Percentiles rank a stretch among this genome's conserved stretches.
Conservation (phyloP, 2,888 invertebrate genomes). For the Thymelicus lineola region DNA sequence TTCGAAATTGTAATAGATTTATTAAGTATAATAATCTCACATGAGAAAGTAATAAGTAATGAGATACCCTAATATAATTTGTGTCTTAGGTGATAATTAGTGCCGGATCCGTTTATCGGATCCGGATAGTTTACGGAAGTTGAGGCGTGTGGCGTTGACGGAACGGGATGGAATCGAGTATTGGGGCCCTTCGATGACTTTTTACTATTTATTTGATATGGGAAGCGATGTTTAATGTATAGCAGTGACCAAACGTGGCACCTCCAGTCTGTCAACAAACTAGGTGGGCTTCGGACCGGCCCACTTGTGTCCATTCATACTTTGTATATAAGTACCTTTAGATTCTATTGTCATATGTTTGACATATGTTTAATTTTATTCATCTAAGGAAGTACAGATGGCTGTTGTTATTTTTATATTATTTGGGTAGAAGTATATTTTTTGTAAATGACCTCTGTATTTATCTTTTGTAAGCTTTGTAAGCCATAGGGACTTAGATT, state of each 20-base stretch:
- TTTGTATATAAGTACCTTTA: constrained; percentile 81
- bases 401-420: constrained; percentile 86
- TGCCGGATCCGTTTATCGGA: constrained; percentile 76
- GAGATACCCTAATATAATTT: constrained; percentile 82
- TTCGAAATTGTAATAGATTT: constrained; percentile 83
- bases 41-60: constrained; percentile 77
- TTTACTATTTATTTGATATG: constrained; percentile 58
- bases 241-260: constrained; percentile 76
- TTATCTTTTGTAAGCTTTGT: constrained; percentile 83
- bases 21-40: constrained; percentile 81
- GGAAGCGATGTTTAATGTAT: constrained; percentile 56
- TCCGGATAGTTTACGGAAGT: constrained; percentile 55
- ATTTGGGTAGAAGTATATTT: constrained; percentile 85
- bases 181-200: constrained; percentile 55
- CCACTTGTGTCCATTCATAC: constrained; percentile 68
- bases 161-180: constrained; percentile 29
- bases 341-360: constrained; percentile 84
- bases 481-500: constrained; percentile 82
- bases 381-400: constrained; percentile 85
- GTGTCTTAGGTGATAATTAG: constrained; percentile 83
- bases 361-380: constrained; percentile 85
- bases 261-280: constrained; percentile 69
- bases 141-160: constrained; percentile 7
- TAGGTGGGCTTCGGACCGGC: constrained; percentile 59
- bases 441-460: constrained; percentile 85